Conservation (phyloP, 1,140 invertebrate species). For the Leptopilina boulardi region DNA sequence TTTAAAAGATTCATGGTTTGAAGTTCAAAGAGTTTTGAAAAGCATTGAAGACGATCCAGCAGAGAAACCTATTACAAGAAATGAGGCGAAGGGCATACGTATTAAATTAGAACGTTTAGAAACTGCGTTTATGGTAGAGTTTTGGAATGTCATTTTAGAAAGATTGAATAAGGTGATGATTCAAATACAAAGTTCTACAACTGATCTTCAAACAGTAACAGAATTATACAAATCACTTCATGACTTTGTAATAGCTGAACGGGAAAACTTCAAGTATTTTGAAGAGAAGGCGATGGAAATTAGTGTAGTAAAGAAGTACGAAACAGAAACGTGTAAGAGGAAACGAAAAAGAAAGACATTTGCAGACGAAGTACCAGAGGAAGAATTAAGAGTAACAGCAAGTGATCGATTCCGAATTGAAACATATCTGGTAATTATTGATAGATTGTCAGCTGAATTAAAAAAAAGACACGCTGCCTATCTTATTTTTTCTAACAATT, state of each 20-base stretch:
- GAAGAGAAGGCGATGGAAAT: slow-evolving; percentile 43
- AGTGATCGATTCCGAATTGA: slow-evolving; percentile 47
- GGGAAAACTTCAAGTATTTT: slow-evolving; percentile 44
- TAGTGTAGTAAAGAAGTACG: slow-evolving; percentile 42
- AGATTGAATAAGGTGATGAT: slow-evolving; percentile 37
- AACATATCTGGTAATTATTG: slow-evolving; percentile 48
- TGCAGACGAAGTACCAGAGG: slow-evolving; percentile 31
- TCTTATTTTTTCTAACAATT: slow-evolving; percentile 44
- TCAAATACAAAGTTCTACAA: slow-evolving; percentile 44
- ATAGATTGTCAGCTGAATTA: slow-evolving; percentile 46
- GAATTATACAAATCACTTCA: slow-evolving; percentile 43
- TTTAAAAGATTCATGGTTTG: slow-evolving; percentile 37
- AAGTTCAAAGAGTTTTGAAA: slow-evolving; percentile 35
- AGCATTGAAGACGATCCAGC: slow-evolving; percentile 38
- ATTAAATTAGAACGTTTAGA: slow-evolving; percentile 39
- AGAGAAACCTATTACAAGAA: slow-evolving; percentile 32
- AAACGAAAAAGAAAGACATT: slow-evolving; percentile 41
- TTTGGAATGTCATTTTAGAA: slow-evolving; percentile 40
- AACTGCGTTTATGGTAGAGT: slow-evolving; percentile 44
- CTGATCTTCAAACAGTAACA: slow-evolving; percentile 34
- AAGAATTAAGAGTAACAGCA: slow-evolving; percentile 41
- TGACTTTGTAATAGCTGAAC: slow-evolving; percentile 26
- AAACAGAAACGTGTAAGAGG: slow-evolving; percentile 40
- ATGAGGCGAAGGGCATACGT: slow-evolving; percentile 40
- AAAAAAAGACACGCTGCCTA: slow-evolving; percentile 47